Base-by-base conservation (phyloP, 2,888 invertebrate species). In the Mimas tiliae region DNA sequence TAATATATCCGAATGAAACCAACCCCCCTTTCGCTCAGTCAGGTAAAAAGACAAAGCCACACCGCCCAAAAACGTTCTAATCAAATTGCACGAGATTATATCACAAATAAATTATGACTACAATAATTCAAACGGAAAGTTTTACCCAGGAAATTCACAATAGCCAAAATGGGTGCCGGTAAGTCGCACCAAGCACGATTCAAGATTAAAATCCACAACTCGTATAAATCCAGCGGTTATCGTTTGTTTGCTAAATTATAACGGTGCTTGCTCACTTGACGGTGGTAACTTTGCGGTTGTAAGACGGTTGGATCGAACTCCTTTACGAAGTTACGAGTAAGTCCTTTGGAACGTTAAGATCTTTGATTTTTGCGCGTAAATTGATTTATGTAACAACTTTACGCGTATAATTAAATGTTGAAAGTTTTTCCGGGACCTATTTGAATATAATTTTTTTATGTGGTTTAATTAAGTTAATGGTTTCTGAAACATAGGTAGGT, bases 191-290 rank as follows among this genome's bases (percentile, higher is more conserved):
- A 64, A 64, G 48, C 34, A 50, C 51, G 67, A 58, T 63, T 53
- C 66, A 68, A 77, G 83, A 82, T 85, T 83, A 82, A 82, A 85
- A 84, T 84, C 79, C 79, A 73, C 72, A 82, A 87, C 81, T 85
- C 81, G 74, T 83, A 89, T 87, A 88, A 89, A 88, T 87, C 79
- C 80, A 74, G 71, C 70, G 75, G 80, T 78, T 84, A 87, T 84
- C 83, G 63, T 67, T 81, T 88, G 85, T 88, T 89, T 81, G 79
- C 70, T 70, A 78, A 86, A 87, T 88, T 89, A 87, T 53, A 53
- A 53, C 58, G 6, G 88, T 86, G 86, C 83, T 82, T 77, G 84
- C 75, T 83, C 82, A 80, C 77, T 83, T 80, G 68, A 79, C 78
- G 73, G 73, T 53, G 64, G 72, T 62, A 77, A 83, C 79, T 81